Conservation (phyloP, 2,113 vertebrate genomes). For the Ictalurus furcatus region DNA sequence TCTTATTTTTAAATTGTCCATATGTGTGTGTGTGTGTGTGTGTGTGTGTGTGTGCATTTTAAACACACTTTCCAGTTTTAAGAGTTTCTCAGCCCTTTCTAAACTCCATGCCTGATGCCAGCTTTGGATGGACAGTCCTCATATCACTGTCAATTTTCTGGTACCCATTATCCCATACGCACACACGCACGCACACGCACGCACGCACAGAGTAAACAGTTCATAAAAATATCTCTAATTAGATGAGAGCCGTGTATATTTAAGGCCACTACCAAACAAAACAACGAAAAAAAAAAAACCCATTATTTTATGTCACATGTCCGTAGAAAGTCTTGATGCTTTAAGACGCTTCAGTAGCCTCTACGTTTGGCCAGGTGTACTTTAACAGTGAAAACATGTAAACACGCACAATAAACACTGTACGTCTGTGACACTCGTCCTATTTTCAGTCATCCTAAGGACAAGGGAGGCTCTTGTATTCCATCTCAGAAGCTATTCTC, state of each 20-base stretch:
- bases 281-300: conserved; percentile 56
- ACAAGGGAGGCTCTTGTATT: not conserved
- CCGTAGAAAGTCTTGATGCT: conserved; percentile 9
- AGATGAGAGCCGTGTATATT: conserved; percentile 87
- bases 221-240: conserved; percentile 64
- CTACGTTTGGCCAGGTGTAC: conserved; percentile 3
- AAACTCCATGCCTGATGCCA: not conserved
- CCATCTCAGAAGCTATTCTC: not conserved
- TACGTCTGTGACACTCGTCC: not conserved
- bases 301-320: conserved; percentile 40
- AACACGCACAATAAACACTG: conserved; percentile 44
- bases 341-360: not conserved
- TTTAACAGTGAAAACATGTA: conserved; percentile 44
- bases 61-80: conserved; percentile 17
- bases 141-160: not conserved
- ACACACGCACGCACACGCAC: not conserved
- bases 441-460: not conserved
- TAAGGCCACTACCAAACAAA: conserved; percentile 90
- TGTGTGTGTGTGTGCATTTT: not conserved
- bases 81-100: conserved; percentile 46
- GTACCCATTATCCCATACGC: not conserved
- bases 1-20: not conserved
- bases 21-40: conserved; percentile 33
- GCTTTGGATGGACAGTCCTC: conserved; percentile 8
- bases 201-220: conserved; percentile 17